Evolutionary conservation across 1,140 invertebrate genomes (phyloP).

Genomic region (Drosophila subobscura): DNA sequence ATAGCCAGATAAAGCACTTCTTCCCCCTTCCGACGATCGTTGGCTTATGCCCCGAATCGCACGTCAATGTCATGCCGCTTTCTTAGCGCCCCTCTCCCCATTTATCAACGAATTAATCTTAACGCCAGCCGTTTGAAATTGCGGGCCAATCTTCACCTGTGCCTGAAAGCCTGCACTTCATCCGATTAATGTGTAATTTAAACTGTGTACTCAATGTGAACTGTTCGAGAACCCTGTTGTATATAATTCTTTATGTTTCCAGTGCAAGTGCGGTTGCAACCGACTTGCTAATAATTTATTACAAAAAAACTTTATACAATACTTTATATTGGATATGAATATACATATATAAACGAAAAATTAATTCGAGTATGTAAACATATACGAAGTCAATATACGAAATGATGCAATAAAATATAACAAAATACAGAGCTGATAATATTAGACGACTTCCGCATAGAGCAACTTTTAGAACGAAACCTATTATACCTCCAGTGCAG

Average conservation of each 20-base stretch:
- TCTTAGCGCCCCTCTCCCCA: neutral
- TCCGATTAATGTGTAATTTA: conserved; percentile 30
- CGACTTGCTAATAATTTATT: conserved; percentile 74
- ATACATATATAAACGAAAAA: conserved; percentile 34
- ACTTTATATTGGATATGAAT: conserved; percentile 33
- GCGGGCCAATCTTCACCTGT: conserved; percentile 13
- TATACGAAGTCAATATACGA: conserved; percentile 55
- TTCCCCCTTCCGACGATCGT: neutral
- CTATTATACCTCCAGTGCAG: neutral
- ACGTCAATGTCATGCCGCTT: neutral
- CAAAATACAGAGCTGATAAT: neutral
- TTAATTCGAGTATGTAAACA: conserved; percentile 7
- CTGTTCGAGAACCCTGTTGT: conserved; percentile 55
- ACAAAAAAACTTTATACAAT: conserved; percentile 48
- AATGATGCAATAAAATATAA: conserved; percentile 62
- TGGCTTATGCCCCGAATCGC: neutral
- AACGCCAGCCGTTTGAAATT: conserved; percentile 21
- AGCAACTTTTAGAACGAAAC: no score
- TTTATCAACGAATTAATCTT: conserved; percentile 71
- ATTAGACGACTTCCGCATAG: no score
- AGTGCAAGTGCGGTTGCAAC: conserved; percentile 36
- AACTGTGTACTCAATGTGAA: conserved; percentile 28
- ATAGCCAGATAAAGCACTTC: conserved; percentile 6
- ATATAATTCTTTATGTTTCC: conserved; percentile 70
- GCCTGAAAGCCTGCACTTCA: conserved; percentile 56